These are phyloP conservation scores for Zele albiditarsus DNA, from an alignment of 2,888 invertebrate species.

Conservation along the genomic window DNA sequence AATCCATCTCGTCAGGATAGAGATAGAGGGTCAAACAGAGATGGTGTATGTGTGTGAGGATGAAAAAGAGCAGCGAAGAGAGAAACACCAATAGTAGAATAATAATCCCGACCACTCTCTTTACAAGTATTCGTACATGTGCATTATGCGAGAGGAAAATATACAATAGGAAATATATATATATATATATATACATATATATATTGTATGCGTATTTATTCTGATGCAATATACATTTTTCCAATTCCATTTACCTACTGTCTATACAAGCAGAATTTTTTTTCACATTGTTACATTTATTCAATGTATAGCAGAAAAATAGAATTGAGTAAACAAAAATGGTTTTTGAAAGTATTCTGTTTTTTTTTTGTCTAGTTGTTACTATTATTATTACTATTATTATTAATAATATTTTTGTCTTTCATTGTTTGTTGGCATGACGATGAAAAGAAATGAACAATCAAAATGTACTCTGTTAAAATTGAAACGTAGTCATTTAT, in stretches of 20 bases:
- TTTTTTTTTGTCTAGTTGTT: neutral
- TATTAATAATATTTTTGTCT: too few species aligned
- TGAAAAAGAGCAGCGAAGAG: neutral
- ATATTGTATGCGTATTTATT: neutral
- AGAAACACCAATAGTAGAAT: neutral
- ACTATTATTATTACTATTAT: neutral
- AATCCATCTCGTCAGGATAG: constrained; percentile 29
- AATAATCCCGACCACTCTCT: constrained; percentile 7
- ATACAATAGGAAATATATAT: neutral
- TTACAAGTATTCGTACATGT: constrained; percentile 1
- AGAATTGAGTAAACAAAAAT: neutral
- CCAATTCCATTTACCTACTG: neutral
- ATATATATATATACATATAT: neutral
- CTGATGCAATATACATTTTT: neutral
- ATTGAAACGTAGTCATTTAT: too few species aligned
- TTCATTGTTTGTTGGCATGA: too few species aligned
- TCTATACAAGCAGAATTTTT: neutral
- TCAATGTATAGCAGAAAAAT: neutral
- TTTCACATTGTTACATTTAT: neutral
- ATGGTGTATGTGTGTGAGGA: neutral
- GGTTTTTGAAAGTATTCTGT: neutral
- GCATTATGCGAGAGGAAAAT: neutral
- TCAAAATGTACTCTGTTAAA: too few species aligned
- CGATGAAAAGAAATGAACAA: too few species aligned
- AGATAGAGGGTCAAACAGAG: constrained; percentile 9